Evolutionary conservation across 2,113 vertebrate genomes (phyloP).

Genomic region (Pachycephala philippinensis): DNA sequence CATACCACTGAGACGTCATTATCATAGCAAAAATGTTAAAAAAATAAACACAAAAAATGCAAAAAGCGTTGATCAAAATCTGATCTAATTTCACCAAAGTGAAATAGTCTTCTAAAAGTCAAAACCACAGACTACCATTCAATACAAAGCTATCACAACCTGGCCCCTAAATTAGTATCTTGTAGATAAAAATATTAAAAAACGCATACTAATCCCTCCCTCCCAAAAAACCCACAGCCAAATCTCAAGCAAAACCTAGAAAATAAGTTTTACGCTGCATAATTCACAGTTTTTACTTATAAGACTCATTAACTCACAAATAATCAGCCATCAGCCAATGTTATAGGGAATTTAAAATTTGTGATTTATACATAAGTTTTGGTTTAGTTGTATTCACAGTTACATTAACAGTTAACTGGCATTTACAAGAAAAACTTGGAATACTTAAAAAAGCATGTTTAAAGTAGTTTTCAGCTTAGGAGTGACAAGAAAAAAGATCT

Average conservation of each 20-base stretch:
- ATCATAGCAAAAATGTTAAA: neutral
- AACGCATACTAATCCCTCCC: accelerated
- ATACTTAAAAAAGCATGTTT: neutral
- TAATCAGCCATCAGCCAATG: neutral
- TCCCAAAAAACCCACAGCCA: accelerated
- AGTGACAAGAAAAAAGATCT: neutral
- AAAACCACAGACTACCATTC: neutral
- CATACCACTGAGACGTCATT: neutral
- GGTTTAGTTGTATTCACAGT: neutral
- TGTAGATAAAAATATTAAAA: neutral
- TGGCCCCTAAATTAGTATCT: neutral
- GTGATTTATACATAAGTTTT: neutral
- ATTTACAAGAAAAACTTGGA: neutral
- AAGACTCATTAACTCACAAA: neutral
- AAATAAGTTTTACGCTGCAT: neutral
- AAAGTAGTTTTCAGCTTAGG: neutral
- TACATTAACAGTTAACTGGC: neutral
- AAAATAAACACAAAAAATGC: neutral
- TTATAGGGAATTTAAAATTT: neutral
- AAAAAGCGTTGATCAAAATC: neutral
- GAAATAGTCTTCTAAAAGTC: neutral
- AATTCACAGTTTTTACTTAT: neutral
- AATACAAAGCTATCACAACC: neutral
- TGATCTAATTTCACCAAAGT: neutral
- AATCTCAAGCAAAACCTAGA: neutral